These are phyloP conservation scores for Oryctolagus cuniculus DNA, from an alignment of 2,113 vertebrate species.

Conservation along the genomic window mOryCun1.1 NC_091436.1:63108501-63109000, in stretches of 20 bases:
- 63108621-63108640: slow-evolving; percentile 80
- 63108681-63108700: slow-evolving; percentile 76
- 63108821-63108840: slow-evolving; percentile 77
- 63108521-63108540: slow-evolving; percentile 63
- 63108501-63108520: slow-evolving; percentile 21
- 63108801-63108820: slow-evolving; percentile 81
- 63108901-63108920: slow-evolving; percentile 64
- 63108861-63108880: slow-evolving; percentile 71
- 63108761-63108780: slow-evolving; percentile 78
- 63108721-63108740: slow-evolving; percentile 76
- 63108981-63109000: slow-evolving; percentile 31
- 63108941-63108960: slow-evolving; percentile 56
- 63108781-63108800: slow-evolving; percentile 78
- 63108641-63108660: slow-evolving; percentile 79
- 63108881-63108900: slow-evolving; percentile 65
- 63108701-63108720: slow-evolving; percentile 76
- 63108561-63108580: slow-evolving; percentile 68
- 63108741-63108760: slow-evolving; percentile 78
- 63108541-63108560: slow-evolving; percentile 66
- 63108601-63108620: slow-evolving; percentile 75
- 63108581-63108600: slow-evolving; percentile 72
- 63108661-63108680: slow-evolving; percentile 79
- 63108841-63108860: slow-evolving; percentile 68
- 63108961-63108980: slow-evolving; percentile 64
- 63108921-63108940: slow-evolving; percentile 45